Conservation (phyloP, 2,888 invertebrate genomes). For the Chironomus riparius region DNA sequence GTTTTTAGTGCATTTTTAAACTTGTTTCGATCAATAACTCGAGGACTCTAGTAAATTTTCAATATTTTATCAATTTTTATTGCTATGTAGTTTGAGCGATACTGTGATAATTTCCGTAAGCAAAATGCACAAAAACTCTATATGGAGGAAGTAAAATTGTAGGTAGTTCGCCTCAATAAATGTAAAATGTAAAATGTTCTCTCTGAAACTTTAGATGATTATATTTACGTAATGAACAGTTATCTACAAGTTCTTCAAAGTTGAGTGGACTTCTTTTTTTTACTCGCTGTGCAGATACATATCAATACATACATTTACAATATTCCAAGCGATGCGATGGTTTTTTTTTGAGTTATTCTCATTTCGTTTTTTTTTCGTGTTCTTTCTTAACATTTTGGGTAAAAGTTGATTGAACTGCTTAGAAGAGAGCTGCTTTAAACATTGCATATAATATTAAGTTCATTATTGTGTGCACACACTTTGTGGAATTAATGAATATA, state of each 20-base stretch:
- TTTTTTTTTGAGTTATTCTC: neutral
- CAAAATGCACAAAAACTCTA: neutral
- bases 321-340: neutral
- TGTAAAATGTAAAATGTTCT: too few species aligned
- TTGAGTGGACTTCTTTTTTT: neutral
- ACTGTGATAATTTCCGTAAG: neutral
- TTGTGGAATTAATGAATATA: neutral
- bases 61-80: neutral
- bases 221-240: neutral
- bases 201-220: neutral
- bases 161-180: too few species aligned
- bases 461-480: neutral
- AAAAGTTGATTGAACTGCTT: slow-evolving; percentile 13
- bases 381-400: neutral
- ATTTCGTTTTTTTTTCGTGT: neutral
- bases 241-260: neutral
- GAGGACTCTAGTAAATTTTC: too few species aligned
- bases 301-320: too few species aligned
- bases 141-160: too few species aligned
- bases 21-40: too few species aligned
- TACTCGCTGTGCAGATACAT: neutral
- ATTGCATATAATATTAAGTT: neutral
- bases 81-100: neutral
- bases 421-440: neutral
- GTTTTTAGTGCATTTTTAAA: too few species aligned